Percentiles rank a stretch among this genome's conserved stretches.
Conservation (phyloP, 1,140 invertebrate species). For the Doryteuthis pealeii region DNA sequence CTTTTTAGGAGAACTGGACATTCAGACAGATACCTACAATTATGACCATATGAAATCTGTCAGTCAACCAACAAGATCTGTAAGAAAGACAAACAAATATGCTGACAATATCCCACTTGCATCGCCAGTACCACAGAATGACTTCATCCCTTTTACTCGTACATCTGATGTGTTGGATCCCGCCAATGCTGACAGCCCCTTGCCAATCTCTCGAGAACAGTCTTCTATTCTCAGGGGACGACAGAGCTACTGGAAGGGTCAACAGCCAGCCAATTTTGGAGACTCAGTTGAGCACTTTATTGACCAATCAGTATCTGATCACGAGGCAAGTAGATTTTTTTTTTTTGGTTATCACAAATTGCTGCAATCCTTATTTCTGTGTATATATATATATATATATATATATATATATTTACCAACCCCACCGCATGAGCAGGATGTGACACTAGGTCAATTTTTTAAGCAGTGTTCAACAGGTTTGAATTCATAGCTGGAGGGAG, state of each 20-base stretch:
- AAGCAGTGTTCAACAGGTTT: too few species aligned
- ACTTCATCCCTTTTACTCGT: slow-evolving; percentile 57
- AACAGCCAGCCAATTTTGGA: slow-evolving; percentile 53
- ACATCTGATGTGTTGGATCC: slow-evolving; percentile 57
- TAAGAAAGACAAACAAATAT: background rate
- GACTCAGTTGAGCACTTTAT: slow-evolving; percentile 32
- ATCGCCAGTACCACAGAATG: slow-evolving; percentile 31
- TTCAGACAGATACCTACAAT: background rate
- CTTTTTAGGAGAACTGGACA: too few species aligned
- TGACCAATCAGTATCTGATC: background rate
- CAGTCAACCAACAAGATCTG: background rate
- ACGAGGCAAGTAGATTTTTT: too few species aligned
- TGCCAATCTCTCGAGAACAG: slow-evolving; percentile 55
- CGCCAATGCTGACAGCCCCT: slow-evolving; percentile 44
- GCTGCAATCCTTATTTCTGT: background rate
- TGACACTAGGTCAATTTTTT: too few species aligned
- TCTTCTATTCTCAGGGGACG: slow-evolving; percentile 50
- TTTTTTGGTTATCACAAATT: too few species aligned
- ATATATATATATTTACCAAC: too few species aligned
- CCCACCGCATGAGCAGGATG: too few species aligned
- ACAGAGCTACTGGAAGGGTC: slow-evolving; percentile 48
- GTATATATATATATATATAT: background rate
- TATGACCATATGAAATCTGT: background rate
- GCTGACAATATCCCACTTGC: background rate
- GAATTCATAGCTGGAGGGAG: too few species aligned